Percentiles rank a stretch among this genome's conserved stretches.
Conservation (phyloP, 2,797 vertebrate genomes). For the Uromys caudimaculatus region DNA sequence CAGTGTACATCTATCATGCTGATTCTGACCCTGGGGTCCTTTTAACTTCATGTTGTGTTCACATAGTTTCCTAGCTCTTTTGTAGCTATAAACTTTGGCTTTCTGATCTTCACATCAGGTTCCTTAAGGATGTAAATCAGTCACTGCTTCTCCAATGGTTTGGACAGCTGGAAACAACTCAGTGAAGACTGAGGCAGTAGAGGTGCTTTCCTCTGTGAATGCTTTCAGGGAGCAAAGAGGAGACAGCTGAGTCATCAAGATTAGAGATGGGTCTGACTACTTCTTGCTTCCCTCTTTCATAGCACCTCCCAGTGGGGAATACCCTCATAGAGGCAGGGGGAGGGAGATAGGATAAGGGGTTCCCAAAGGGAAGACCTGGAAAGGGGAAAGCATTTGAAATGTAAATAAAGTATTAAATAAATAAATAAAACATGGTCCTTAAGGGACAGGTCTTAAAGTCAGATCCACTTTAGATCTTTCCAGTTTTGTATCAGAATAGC, state of each 20-base stretch:
- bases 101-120: background rate
- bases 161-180: background rate
- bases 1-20: background rate
- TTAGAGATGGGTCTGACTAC: too few species aligned
- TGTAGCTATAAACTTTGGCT: background rate
- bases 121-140: constrained; percentile 36
- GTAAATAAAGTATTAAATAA: too few species aligned
- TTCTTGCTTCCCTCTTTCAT: background rate
- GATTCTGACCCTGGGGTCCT: background rate
- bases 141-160: background rate
- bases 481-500: background rate
- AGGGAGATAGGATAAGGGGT: too few species aligned
- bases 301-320: background rate
- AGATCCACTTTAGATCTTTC: too few species aligned
- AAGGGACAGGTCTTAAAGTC: background rate
- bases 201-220: constrained; percentile 23
- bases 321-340: too few species aligned
- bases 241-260: background rate
- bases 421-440: background rate
- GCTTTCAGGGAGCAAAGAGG: background rate
- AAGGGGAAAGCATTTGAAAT: too few species aligned
- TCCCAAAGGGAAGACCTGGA: too few species aligned
- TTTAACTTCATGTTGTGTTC: constrained; percentile 2
- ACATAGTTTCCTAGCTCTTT: constrained; percentile 4
- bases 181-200: background rate